phyloP scores from a whole-genome alignment of 2,888 invertebrate genomes.

The Alsophila aescularia region DNA sequence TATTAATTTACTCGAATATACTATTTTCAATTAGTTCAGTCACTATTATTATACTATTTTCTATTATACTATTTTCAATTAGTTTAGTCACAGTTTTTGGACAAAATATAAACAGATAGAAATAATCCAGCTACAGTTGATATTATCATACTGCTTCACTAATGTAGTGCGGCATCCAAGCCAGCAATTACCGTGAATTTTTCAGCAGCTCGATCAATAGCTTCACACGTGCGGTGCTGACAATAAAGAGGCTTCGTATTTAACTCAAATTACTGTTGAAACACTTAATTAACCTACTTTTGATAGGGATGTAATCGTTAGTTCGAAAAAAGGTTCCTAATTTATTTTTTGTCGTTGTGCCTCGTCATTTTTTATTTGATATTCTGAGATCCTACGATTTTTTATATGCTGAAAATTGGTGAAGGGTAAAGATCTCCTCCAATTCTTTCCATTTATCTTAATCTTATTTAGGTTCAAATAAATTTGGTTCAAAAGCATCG shows the following conservation, averaged over 20 bases:
- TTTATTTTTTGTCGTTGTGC: neutral
- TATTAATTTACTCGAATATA: no score
- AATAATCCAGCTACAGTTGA: neutral
- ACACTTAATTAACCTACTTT: slow-evolving; percentile 6
- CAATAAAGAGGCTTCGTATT: slow-evolving; percentile 22
- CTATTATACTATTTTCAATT: no score
- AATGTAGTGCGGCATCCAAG: slow-evolving; percentile 2
- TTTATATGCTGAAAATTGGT: no score
- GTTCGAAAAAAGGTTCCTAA: neutral
- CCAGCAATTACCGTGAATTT: slow-evolving; percentile 31
- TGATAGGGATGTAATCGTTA: neutral
- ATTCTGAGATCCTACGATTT: no score
- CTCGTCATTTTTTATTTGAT: no score
- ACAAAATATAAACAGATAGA: neutral
- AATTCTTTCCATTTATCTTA: no score
- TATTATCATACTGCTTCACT: slow-evolving; percentile 1
- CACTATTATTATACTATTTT: no score
- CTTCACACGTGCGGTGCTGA: slow-evolving; percentile 20
- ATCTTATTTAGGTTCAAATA: no score
- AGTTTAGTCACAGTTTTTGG: no score
- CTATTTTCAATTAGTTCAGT: no score
- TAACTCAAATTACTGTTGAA: slow-evolving; percentile 10
- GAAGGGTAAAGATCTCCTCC: no score
- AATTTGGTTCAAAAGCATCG: no score
- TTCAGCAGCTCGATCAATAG: slow-evolving; percentile 31